Conservation (phyloP, 2,113 vertebrate species). For the Aegithalos caudatus region DNA sequence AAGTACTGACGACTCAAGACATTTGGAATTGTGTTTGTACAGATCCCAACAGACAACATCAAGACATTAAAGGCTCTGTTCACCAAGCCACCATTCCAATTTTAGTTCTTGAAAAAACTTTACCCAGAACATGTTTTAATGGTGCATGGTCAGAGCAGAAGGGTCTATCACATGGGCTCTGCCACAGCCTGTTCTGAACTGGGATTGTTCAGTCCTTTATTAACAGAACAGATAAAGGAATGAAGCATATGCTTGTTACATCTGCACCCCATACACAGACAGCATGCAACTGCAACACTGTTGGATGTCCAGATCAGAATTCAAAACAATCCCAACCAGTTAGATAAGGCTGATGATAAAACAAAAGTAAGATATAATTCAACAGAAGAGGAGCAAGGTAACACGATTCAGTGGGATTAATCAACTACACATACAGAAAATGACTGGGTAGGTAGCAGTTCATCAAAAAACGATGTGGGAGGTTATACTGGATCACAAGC, state of each 20-base stretch:
- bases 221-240: not conserved
- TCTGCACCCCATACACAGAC: not conserved
- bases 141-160: conserved; percentile 19
- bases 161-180: not conserved
- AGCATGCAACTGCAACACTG: not conserved
- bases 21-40: not conserved
- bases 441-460: conserved; percentile 43
- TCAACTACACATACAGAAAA: not conserved
- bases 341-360: not conserved
- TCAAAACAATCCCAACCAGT: not conserved
- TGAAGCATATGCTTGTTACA: conserved; percentile 12
- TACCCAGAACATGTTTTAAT: not conserved
- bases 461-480: conserved; percentile 37
- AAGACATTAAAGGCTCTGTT: not conserved
- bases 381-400: not conserved
- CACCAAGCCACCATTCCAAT: not conserved
- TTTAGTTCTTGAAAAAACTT: not conserved
- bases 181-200: not conserved
- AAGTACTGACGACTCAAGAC: not conserved
- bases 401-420: not conserved
- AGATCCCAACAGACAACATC: not conserved
- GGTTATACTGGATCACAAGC: conserved; percentile 54
- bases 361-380: not conserved
- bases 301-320: not conserved
- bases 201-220: not conserved